These are phyloP conservation scores for Drosophila dives DNA, from an alignment of 2,888 invertebrate genomes.

Conservation along the genomic window DNA sequence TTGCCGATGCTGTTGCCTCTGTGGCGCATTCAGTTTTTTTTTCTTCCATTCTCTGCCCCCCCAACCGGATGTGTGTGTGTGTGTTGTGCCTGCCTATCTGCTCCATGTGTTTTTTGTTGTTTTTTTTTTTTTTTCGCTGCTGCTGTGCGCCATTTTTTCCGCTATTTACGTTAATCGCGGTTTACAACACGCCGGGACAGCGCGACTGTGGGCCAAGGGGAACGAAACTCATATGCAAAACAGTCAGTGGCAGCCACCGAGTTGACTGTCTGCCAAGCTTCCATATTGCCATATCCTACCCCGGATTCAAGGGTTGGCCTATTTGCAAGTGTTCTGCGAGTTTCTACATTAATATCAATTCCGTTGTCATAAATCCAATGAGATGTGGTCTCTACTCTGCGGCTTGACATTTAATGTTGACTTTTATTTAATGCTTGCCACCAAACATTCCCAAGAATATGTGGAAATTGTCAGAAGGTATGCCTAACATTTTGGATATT, in stretches of 20 bases:
- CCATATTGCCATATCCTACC: constrained; percentile 10
- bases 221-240: constrained; percentile 55
- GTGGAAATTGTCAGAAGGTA: background rate
- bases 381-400: constrained; percentile 56
- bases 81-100: constrained; percentile 37
- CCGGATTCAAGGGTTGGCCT: constrained; percentile 27
- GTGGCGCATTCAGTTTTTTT: constrained; percentile 28
- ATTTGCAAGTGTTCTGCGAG: constrained; percentile 46
- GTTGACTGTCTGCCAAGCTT: constrained; percentile 42
- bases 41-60: constrained; percentile 21
- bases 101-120: constrained; percentile 42
- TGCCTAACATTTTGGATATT: background rate
- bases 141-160: constrained; percentile 58
- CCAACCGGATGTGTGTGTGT: constrained; percentile 7
- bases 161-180: constrained; percentile 77
- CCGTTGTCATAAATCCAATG: constrained; percentile 82
- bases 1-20: constrained; percentile 8
- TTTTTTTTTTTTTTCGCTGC: constrained; percentile 32
- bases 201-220: constrained; percentile 39
- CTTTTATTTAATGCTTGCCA: constrained; percentile 37
- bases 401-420: constrained; percentile 53
- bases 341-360: constrained; percentile 82
- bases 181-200: constrained; percentile 67
- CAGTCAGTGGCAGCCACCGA: constrained; percentile 39
- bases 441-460: background rate